These are phyloP conservation scores for Netelia virgata DNA, from an alignment of 2,888 invertebrate genomes.

Conservation along the genomic window DNA sequence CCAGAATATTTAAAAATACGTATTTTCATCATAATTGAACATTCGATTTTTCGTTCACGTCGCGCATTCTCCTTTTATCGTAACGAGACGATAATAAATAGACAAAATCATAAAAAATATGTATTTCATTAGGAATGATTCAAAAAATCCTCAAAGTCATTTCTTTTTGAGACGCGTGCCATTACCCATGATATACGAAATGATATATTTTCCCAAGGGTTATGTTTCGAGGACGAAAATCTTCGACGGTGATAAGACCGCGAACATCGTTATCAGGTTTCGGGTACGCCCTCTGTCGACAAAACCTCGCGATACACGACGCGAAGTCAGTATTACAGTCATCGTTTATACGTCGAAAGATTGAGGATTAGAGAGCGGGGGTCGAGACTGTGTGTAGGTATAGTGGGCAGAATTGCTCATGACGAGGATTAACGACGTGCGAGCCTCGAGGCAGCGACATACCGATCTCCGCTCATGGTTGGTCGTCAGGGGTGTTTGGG, in stretches of 20 bases:
- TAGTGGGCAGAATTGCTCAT: slow-evolving; percentile 6
- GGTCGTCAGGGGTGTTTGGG: slow-evolving; percentile 52
- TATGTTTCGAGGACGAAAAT: background rate
- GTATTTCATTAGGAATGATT: too few relatives aligned
- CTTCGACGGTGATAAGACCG: background rate
- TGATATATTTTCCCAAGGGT: too few relatives aligned
- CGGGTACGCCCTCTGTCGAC: background rate
- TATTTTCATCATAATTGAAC: too few relatives aligned
- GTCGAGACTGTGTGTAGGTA: background rate
- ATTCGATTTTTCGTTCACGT: too few relatives aligned
- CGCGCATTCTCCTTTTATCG: too few relatives aligned
- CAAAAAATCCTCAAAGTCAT: too few relatives aligned
- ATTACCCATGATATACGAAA: too few relatives aligned
- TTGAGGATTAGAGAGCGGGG: slow-evolving; percentile 19
- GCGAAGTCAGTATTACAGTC: background rate
- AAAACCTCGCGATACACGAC: slow-evolving; percentile 5
- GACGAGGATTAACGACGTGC: slow-evolving; percentile 62
- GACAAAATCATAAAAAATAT: too few relatives aligned
- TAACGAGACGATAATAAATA: too few relatives aligned
- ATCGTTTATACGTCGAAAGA: slow-evolving; percentile 36
- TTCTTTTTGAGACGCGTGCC: too few relatives aligned
- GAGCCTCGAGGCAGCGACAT: slow-evolving; percentile 62
- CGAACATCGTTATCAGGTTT: slow-evolving; percentile 15
- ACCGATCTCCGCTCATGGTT: slow-evolving; percentile 42
- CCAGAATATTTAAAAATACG: too few relatives aligned